These are phyloP conservation scores for Octopus bimaculoides DNA, from an alignment of 1,140 invertebrate genomes.

Conservation along the genomic window DNA sequence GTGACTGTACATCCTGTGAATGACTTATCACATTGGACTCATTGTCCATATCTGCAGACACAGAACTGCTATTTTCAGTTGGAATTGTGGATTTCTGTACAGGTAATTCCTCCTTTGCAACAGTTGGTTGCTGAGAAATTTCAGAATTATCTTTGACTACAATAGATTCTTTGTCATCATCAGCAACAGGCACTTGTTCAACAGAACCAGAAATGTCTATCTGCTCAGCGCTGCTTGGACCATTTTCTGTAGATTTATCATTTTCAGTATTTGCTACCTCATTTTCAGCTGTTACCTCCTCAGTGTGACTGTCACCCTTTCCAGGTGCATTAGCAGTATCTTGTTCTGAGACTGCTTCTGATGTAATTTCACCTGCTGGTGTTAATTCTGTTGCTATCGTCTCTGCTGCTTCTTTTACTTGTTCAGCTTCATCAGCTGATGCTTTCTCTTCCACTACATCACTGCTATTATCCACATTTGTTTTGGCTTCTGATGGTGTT, in stretches of 20 bases:
- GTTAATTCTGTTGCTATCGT: neutral
- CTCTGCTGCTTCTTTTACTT: no score
- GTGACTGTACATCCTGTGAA: conserved; percentile 11
- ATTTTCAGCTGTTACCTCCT: neutral
- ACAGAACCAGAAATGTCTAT: neutral
- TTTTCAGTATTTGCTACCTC: neutral
- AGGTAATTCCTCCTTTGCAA: conserved; percentile 7
- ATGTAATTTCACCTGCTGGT: neutral
- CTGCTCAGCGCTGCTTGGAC: neutral
- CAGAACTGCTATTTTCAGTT: neutral
- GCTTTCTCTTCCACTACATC: no score
- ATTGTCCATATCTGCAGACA: neutral
- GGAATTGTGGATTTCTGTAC: neutral
- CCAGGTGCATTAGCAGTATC: neutral
- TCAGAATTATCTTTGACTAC: neutral
- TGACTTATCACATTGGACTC: neutral
- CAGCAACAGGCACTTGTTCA: neutral
- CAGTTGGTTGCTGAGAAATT: neutral
- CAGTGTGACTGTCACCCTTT: neutral
- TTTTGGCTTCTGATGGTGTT: no score
- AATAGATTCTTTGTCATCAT: neutral
- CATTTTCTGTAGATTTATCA: neutral
- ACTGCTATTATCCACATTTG: no score
- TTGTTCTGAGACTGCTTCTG: neutral
- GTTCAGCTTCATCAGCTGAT: no score